Percentiles rank a stretch among this genome's conserved stretches.
These are phyloP conservation scores for Sebastolobus alascanus DNA, from an alignment of 2,797 vertebrate genomes.

Conservation along the genomic window DNA sequence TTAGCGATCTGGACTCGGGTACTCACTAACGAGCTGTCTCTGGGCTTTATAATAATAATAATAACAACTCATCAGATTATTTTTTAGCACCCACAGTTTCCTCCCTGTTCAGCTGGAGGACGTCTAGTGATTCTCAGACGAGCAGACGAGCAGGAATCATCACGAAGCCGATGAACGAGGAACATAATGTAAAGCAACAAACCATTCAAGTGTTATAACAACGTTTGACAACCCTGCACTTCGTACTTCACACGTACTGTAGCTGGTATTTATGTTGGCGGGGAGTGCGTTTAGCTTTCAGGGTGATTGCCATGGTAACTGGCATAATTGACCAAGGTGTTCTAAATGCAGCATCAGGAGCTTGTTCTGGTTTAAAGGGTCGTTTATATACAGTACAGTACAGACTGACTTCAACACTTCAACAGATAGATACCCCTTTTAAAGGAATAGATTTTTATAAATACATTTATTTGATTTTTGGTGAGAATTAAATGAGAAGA, in stretches of 20 bases:
- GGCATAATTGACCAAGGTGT: slow-evolving; percentile 24
- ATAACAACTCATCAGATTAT: too few species aligned
- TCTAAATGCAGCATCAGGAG: slow-evolving; percentile 42
- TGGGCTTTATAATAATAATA: too few species aligned
- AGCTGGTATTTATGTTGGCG: slow-evolving; percentile 29
- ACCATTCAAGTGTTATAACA: background rate
- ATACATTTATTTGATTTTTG: too few species aligned
- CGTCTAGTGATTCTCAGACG: background rate
- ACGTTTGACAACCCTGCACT: slow-evolving; percentile 14
- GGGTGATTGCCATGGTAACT: slow-evolving; percentile 66
- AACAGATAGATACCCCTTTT: background rate
- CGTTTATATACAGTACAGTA: background rate
- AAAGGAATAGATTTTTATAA: background rate
- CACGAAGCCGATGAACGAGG: background rate
- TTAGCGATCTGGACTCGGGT: too few species aligned
- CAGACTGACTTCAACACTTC: background rate
- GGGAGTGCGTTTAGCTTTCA: slow-evolving; percentile 14
- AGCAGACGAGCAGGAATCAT: background rate
- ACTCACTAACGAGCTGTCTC: too few species aligned
- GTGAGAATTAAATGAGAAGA: background rate
- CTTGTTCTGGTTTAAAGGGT: background rate
- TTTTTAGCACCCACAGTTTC: too few species aligned
- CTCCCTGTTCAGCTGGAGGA: too few species aligned
- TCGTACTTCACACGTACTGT: background rate
- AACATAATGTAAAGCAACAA: background rate